A percentile compares a stretch with the other conserved stretches of the same genome.
Conservation (phyloP, 2,113 vertebrate species). For the Pygathrix nemaeus region DNA sequence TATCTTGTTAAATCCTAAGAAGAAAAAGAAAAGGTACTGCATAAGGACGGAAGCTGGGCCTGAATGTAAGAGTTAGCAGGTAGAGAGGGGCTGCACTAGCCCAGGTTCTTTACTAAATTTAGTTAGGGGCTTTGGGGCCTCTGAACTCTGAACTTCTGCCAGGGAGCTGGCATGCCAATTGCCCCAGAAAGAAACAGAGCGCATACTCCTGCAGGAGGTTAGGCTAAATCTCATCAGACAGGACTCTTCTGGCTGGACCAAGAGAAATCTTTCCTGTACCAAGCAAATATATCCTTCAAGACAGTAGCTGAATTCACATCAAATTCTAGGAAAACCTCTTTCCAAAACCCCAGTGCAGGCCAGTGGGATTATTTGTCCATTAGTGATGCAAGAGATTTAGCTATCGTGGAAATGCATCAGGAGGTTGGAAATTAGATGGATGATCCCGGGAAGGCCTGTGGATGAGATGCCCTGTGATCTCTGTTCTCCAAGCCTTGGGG, state of each 20-base stretch:
- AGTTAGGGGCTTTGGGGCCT: background rate
- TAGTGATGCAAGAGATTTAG: background rate
- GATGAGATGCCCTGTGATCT: background rate
- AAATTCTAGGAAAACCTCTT: background rate
- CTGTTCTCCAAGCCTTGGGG: background rate
- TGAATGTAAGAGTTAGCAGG: background rate
- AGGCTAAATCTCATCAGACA: background rate
- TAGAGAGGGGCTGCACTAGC: background rate
- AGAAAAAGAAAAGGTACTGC: background rate
- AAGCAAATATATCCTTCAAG: background rate
- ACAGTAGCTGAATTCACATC: background rate
- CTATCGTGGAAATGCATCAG: background rate
- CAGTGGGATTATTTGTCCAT: background rate
- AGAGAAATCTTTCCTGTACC: background rate
- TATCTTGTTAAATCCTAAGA: background rate
- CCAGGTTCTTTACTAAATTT: background rate
- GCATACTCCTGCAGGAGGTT: background rate
- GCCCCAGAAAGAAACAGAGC: background rate
- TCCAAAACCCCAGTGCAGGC: background rate
- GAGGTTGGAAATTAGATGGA: background rate
- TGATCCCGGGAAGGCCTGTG: background rate
- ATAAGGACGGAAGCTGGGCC: background rate
- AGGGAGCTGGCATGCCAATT: background rate
- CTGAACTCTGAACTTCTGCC: background rate
- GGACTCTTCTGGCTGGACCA: background rate